Evolutionary conservation across 2,113 vertebrate species (phyloP).

Genomic region (Aegypius monachus): DNA sequence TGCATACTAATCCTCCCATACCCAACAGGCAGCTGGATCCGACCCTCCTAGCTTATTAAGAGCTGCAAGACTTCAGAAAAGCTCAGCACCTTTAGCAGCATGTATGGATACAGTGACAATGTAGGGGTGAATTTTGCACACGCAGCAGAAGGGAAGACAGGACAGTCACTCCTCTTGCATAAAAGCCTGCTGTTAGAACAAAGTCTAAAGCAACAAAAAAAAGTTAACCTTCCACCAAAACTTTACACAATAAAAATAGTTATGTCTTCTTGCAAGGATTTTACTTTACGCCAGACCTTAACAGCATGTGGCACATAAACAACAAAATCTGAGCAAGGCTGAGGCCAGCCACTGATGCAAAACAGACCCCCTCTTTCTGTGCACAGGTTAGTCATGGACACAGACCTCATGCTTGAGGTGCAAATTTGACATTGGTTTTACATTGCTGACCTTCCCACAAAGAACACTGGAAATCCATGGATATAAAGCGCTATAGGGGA

Average conservation of each 20-base stretch:
- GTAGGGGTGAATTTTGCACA: background rate
- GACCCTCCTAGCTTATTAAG: background rate
- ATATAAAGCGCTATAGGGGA: background rate
- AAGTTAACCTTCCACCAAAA: background rate
- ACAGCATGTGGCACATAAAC: background rate
- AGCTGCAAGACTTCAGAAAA: background rate
- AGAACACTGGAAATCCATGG: background rate
- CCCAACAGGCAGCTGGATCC: background rate
- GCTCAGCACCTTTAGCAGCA: background rate
- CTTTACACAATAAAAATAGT: background rate
- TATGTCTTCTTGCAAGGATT: background rate
- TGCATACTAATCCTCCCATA: background rate
- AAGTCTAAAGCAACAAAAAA: background rate
- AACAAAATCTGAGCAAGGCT: background rate
- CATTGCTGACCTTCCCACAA: background rate
- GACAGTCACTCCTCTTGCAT: background rate
- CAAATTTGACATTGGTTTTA: background rate
- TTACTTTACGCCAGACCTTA: background rate
- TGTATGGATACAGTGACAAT: accelerated
- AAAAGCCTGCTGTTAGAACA: background rate
- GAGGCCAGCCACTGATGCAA: background rate
- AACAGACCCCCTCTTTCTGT: background rate
- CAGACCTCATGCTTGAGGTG: background rate
- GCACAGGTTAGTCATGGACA: background rate
- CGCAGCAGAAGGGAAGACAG: background rate